Conservation (phyloP, 2,888 invertebrate genomes). For the Serrognathus titanus region DNA sequence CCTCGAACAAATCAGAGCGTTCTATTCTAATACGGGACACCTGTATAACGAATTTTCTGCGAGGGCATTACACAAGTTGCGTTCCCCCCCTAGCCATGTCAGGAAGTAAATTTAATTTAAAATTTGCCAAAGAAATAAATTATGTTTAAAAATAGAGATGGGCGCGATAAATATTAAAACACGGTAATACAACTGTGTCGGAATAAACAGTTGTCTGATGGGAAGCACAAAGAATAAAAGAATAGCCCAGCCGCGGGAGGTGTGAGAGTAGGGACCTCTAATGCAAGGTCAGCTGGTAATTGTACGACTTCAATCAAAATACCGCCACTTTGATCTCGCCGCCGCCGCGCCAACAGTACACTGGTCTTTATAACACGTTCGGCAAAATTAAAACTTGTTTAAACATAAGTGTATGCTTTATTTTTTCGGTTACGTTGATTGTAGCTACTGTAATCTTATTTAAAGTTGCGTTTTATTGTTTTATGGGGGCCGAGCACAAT, state of each 20-base stretch:
- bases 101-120: no score
- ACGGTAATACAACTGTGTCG: constrained; percentile 4
- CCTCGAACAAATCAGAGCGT: no score
- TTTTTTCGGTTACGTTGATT: constrained; percentile 6
- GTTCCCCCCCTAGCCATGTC: no score
- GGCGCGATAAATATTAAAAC: no score
- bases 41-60: no score
- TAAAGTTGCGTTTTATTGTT: constrained; percentile 1
- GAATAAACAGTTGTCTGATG: constrained; percentile 14
- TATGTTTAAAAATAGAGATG: no score
- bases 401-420: constrained; percentile 9
- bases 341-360: constrained; percentile 20
- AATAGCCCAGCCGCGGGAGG: constrained; percentile 28
- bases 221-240: constrained; percentile 17
- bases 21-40: no score
- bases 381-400: constrained; percentile 15
- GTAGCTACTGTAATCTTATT: constrained; percentile 1
- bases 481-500: no score
- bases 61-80: no score
- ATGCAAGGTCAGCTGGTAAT: constrained; percentile 37
- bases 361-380: constrained; percentile 15
- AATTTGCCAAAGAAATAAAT: no score
- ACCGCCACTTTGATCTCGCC: constrained; percentile 34
- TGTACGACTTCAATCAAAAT: constrained; percentile 34
- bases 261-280: constrained; percentile 31